Base-by-base conservation (phyloP, 2,888 invertebrate genomes). In the Pocota personata region DNA sequence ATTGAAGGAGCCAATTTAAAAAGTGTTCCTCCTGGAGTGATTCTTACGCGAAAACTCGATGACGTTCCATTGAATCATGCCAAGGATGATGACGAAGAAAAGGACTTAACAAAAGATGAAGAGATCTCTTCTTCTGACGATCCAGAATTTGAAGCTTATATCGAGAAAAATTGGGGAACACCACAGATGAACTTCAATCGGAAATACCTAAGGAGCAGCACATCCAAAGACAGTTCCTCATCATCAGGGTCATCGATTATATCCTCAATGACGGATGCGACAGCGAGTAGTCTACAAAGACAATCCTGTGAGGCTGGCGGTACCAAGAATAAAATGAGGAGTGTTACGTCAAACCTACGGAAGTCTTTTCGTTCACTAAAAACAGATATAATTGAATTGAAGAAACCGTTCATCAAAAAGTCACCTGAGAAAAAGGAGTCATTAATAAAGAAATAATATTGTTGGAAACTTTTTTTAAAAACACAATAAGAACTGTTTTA, bases 111-210 rank as follows among this genome's bases (percentile, higher is more conserved):
- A 21, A 72, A 50, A 60, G 50, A 62, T 1, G 66, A 48, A n/a
- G 72, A 67, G 3, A 8, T 27, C 7, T 73, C 86, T 1, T 60
- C 69, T 0, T 24, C 60, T 0, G 75, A 67, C 2, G 79, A 89
- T 19, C 88, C 88, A 1, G 90, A 90, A 76, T 88, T 89, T 52
- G 89, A 90, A 62, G 88, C 88, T 1, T 88, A 86, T 37, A 88
- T 90, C 27, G 90, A 89, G 32, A 91, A 91, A 35, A 92, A 91
- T 35, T 92, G 92, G 92, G 91, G 92, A 24, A 91, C 91, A 8
- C 91, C 91, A 2, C 91, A 91, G 60, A 50, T 92, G 88, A 89
- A 91, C 69, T 91, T 91, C 52, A 92, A 92, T 88, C 89, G 92
- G n/a, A 91, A 91, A 80, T 91, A 90, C 75, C 88, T 91, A 55